phyloP scores from a whole-genome alignment of 2,888 invertebrate genomes.

The Noctua janthina region DNA sequence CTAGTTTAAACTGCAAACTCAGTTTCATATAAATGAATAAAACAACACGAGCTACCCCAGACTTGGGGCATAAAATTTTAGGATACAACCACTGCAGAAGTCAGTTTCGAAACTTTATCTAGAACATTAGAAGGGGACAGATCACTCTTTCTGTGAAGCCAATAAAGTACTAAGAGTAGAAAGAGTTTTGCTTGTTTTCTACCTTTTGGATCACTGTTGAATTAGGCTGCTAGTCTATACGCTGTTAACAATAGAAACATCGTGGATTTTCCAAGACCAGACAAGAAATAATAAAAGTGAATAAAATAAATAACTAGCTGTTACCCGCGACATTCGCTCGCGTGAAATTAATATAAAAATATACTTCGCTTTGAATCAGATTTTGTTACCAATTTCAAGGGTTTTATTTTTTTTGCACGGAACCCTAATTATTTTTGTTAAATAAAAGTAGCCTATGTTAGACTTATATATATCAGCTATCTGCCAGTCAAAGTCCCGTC shows the following conservation, averaged over 20 bases:
- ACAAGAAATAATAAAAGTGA: neutral
- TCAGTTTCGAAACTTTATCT: constrained; percentile 42
- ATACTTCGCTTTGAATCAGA: too few species aligned
- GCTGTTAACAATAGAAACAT: constrained; percentile 30
- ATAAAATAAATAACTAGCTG: too few species aligned
- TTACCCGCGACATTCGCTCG: too few species aligned
- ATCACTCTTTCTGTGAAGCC: constrained; percentile 27
- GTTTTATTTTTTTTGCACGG: too few species aligned
- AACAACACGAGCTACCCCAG: constrained; percentile 44
- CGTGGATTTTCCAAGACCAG: constrained; percentile 9
- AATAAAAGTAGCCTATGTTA: too few species aligned
- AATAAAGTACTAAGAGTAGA: constrained; percentile 28
- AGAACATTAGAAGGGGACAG: constrained; percentile 23
- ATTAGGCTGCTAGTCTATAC: constrained; percentile 23
- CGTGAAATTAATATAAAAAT: too few species aligned
- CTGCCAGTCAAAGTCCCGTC: too few species aligned
- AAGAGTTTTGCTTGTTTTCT: constrained; percentile 21
- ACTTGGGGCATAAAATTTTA: constrained; percentile 37
- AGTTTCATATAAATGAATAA: constrained; percentile 55
- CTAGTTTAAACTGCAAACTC: constrained; percentile 40
- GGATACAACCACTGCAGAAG: constrained; percentile 33
- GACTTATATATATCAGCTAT: too few species aligned
- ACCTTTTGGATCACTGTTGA: constrained; percentile 27
- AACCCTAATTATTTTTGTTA: too few species aligned
- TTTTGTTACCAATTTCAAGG: too few species aligned